Conservation (phyloP, 30 jellyfish, hydroid and myxozoan species). For the Turritopsis dohrnii region DNA sequence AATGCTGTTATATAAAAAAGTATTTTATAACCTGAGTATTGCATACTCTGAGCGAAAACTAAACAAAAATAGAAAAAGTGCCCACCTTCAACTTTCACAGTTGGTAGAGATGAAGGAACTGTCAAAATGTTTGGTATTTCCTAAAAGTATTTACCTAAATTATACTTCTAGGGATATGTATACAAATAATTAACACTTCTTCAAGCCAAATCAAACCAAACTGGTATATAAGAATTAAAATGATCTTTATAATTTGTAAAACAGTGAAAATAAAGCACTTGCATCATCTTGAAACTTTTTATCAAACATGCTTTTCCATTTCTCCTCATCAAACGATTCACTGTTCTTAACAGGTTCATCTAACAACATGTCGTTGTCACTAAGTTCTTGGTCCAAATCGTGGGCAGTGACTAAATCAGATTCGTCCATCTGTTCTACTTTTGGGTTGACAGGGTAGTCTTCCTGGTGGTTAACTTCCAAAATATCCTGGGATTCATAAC, state of each 20-base stretch:
- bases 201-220: too few species aligned
- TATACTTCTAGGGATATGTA: too few species aligned
- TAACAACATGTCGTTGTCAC: background rate
- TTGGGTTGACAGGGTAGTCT: background rate
- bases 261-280: too few species aligned
- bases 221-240: too few species aligned
- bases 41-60: too few species aligned
- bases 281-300: conserved; percentile 10
- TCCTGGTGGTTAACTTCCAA: background rate
- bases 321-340: background rate
- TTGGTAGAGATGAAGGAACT: conserved; percentile 22
- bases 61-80: background rate
- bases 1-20: too few species aligned
- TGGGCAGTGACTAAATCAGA: background rate
- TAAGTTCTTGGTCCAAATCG: background rate
- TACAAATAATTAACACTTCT: too few species aligned
- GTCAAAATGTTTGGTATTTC: background rate
- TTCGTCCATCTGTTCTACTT: background rate
- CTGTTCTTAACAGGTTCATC: background rate
- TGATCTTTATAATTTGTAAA: too few species aligned
- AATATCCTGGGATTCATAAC: background rate
- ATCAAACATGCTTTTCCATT: conserved; percentile 11
- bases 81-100: conserved; percentile 16
- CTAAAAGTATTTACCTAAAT: background rate
- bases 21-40: too few species aligned